Evolutionary conservation across 1,140 invertebrate genomes (phyloP), one percentile per base, ranked within the genome.

Genomic region (Teleogryllus occipitalis): DNA sequence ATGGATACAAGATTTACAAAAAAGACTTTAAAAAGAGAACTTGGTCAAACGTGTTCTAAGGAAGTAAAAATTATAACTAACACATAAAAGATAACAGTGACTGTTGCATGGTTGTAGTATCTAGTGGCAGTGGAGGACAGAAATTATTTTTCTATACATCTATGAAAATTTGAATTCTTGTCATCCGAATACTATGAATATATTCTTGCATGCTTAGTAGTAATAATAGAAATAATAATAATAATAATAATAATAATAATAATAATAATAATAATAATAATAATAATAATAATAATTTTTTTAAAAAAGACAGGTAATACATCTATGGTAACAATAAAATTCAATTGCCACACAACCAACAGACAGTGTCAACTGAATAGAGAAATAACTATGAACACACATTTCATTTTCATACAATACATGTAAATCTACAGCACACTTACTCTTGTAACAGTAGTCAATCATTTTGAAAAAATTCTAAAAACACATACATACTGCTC

Each of bases 281-380:
- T 2, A 39, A 39, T 39, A 39, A n/a, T n/a, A 39, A 39, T 39
- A 65, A 65, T 3, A 18, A 18, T n/a, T n/a, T n/a, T n/a, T n/a
- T n/a, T n/a, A 65, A 65, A 65, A 10, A 65, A 65, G 54, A 65
- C 18, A 65, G 54, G 10, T 65, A 14, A 65, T 65, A 65, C 54
- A 65, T 65, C 54, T 65, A 65, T 65, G 54, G 54, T 65, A 65
- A 65, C 54, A 65, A 65, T 65, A 65, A 65, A 65, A 65, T 65
- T 65, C 54, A 65, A 65, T 7, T 65, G 54, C 54, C 54, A 65
- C 18, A 65, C 54, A 65, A 65, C 54, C 54, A 65, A 65, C 54
- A 65, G 10, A 65, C 54, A 65, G 10, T 65, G 54, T 65, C 54
- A 65, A 65, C 54, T 65, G 54, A 65, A 65, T 18, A 65, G 54